phyloP scores from a whole-genome alignment of 2,888 invertebrate species.

The Tachina grossa region DNA sequence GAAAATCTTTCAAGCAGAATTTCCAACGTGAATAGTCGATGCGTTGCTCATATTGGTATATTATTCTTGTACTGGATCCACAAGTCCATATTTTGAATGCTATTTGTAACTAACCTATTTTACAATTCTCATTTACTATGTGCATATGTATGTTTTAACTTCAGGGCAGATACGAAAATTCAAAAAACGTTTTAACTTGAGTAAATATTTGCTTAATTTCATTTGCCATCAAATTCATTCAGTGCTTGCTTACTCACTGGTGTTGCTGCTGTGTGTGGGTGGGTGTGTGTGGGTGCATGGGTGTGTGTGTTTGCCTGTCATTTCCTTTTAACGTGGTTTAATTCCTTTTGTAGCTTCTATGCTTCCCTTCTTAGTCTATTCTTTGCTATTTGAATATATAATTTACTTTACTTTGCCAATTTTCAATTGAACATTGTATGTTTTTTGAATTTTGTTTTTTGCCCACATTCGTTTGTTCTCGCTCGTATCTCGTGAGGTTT shows the following conservation, averaged over 20 bases:
- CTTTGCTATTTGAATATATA: slow-evolving; percentile 71
- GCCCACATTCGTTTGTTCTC: slow-evolving; percentile 35
- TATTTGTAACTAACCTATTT: not conserved
- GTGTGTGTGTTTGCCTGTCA: not conserved
- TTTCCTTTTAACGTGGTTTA: slow-evolving; percentile 57
- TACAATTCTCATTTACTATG: not conserved
- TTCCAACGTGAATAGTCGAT: too few species aligned
- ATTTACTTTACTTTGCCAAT: slow-evolving; percentile 69
- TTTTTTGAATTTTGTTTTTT: slow-evolving; percentile 39
- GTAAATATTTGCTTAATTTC: slow-evolving; percentile 71
- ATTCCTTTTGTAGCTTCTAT: slow-evolving; percentile 34
- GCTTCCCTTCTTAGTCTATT: slow-evolving; percentile 56
- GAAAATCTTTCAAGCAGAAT: too few species aligned
- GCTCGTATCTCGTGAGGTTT: slow-evolving; percentile 55
- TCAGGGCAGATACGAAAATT: slow-evolving; percentile 36
- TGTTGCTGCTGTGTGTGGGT: slow-evolving; percentile 8
- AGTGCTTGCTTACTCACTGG: slow-evolving; percentile 35
- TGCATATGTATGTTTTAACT: not conserved
- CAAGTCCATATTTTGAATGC: not conserved
- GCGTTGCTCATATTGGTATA: too few species aligned
- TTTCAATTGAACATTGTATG: slow-evolving; percentile 67
- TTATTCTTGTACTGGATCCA: too few species aligned
- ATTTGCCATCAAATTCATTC: slow-evolving; percentile 64
- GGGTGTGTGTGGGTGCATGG: not conserved
- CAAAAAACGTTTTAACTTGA: slow-evolving; percentile 69